These are phyloP conservation scores for Stenolophus ochropezus DNA, from an alignment of 2,888 invertebrate genomes.

Conservation along the genomic window DNA sequence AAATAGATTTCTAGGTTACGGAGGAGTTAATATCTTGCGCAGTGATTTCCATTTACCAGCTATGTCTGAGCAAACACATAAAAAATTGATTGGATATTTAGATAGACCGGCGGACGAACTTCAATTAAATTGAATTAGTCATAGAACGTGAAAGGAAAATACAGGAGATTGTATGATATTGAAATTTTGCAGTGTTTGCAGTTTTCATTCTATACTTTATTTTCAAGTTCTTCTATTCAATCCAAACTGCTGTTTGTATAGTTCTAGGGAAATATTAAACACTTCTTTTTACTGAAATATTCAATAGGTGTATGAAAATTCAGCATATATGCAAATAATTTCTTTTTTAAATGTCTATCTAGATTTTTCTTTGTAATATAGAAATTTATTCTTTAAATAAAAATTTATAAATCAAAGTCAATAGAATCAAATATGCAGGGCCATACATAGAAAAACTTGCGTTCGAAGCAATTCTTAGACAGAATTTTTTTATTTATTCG, in stretches of 20 bases:
- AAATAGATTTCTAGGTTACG: not conserved
- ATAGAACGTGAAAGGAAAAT: not conserved
- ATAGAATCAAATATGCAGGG: too few relatives aligned
- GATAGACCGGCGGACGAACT: not conserved
- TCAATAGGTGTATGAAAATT: too few relatives aligned
- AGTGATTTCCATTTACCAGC: not conserved
- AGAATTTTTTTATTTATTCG: too few relatives aligned
- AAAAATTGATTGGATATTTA: not conserved
- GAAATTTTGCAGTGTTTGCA: not conserved
- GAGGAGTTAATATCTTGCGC: not conserved
- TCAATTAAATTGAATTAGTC: not conserved
- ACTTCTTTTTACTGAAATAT: too few relatives aligned
- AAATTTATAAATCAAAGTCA: too few relatives aligned
- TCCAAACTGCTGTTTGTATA: not conserved
- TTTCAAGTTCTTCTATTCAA: not conserved
- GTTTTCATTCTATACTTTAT: not conserved
- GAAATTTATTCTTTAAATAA: too few relatives aligned
- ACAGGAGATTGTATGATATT: not conserved
- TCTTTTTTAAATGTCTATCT: too few relatives aligned
- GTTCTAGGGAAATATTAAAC: not conserved
- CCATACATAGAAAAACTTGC: too few relatives aligned
- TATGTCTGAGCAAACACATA: not conserved
- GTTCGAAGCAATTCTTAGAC: too few relatives aligned
- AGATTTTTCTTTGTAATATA: too few relatives aligned
- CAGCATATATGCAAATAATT: too few relatives aligned